Base-by-base conservation (phyloP, 2,113 vertebrate genomes). In the Equus przewalskii region DNA sequence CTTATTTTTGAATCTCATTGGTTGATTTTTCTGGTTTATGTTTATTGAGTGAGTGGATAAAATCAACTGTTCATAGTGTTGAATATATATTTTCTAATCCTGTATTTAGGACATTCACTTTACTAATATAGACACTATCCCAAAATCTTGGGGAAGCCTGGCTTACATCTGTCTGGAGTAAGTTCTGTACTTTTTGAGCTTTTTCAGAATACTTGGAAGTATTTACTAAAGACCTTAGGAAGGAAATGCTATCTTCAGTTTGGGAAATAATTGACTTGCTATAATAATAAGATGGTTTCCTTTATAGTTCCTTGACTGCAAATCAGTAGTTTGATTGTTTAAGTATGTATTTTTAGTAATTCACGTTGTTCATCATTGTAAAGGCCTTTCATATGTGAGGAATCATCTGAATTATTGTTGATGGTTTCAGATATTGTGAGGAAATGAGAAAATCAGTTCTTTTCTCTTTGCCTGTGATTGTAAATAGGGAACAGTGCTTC, bases 21-120 rank as follows among this genome's bases (percentile, higher is more conserved):
- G 30, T 83, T 93, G 67, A 14, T 80, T 95, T 91, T 83, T 79
- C 67, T 79, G n/a, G 30, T 73, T 84, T 90, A 67, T 28, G 11
- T 75, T 82, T 83, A 56, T 73, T 64, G 65, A 72, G 14, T 64
- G 54, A 75, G 36, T 84, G 49, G 79, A 51, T 91, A 91, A 76
- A 75, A 60, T 44, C 21, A 88, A 7, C 30, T 69, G 13, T 75
- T 87, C 15, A 56, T 54, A 87, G 4, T 64, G 54, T 56, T 79
- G 28, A 56, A 18, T 76, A 19, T 79, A 5, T 82, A 3, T 89
- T 70, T 84, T 84, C 36, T 69, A 76, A 91, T 36, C 30, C 6
- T 78, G 1, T 73, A 30, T 80, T 49, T 49, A 75, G 11, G 13
- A 8, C 56, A 62, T 60, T 91, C 9, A 19, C 5, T 60, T 58